These are phyloP conservation scores for Tetragonula carbonaria DNA, from an alignment of 2,888 invertebrate species.

Conservation along the genomic window DNA sequence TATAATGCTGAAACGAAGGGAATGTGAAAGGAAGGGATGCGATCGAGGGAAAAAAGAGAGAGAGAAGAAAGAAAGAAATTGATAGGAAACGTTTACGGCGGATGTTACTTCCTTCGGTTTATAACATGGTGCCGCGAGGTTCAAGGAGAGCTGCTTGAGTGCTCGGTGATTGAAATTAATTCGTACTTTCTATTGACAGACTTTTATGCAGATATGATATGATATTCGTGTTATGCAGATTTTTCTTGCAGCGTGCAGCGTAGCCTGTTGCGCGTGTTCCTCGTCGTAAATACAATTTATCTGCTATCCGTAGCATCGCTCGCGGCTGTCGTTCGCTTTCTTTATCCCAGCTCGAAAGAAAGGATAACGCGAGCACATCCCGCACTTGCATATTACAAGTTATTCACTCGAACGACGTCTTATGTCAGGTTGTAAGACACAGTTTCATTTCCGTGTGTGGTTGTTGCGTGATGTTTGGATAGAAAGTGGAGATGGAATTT, in stretches of 20 bases:
- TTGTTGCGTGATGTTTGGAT: not conserved
- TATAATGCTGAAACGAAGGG: constrained; percentile 21
- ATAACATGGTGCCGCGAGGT: constrained; percentile 9
- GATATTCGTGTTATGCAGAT: constrained; percentile 21
- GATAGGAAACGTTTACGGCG: constrained; percentile 30
- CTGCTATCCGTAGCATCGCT: not conserved
- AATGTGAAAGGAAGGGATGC: not conserved
- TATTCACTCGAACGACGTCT: not conserved
- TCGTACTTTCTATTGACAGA: constrained; percentile 41
- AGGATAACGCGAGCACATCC: not conserved
- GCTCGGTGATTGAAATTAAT: constrained; percentile 51
- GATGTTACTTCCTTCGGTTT: constrained; percentile 21
- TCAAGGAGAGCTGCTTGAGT: not conserved
- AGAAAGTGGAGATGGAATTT: no score
- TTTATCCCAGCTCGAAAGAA: not conserved
- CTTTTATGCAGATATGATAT: not conserved
- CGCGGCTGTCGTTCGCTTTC: not conserved
- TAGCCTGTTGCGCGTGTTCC: not conserved
- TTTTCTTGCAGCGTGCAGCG: not conserved
- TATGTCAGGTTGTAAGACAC: not conserved
- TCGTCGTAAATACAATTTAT: constrained; percentile 17
- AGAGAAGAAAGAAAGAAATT: not conserved
- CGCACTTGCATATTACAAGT: not conserved
- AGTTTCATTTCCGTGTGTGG: not conserved
- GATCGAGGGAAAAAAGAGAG: not conserved